Evolutionary conservation across 2,888 invertebrate genomes (phyloP), one percentile per base, ranked within the genome.

Genomic region (Ochropacha duplaris): DNA sequence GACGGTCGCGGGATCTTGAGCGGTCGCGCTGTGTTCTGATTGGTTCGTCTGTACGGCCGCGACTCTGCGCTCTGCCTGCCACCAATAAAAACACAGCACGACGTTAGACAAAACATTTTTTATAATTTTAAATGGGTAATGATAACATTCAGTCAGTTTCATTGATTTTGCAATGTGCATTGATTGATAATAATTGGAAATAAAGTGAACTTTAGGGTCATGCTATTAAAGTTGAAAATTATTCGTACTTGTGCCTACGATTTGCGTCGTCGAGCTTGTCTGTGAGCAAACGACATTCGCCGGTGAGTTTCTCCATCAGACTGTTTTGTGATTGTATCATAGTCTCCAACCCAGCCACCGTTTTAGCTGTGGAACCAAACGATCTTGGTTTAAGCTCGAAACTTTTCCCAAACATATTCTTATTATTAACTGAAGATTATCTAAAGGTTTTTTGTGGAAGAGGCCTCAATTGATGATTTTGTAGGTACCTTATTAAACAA

Each of bases 301-400:
- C 94, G 86, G 97, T 96, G 93, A 97, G 95, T 95, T 96, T 97
- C 94, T 97, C 97, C 96, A 97, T 96, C 95, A 97, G 96, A 95
- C 96, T 96, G 95, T 96, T 97, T 95, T 97, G 97, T 93, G 96
- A 96, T 93, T 96, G 96, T 94, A 97, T 95, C 96, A 97, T 96
- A 90, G 95, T 95, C 94, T 97, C 97, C 94, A 97, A 95, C 94
- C 96, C 97, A 94, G 95, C 95, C 93, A 97, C 97, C 87, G 96
- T 97, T 94, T 96, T 96, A 94, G 95, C 97, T 97, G 96, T 86
- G 90, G 88, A 90, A 90, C 86, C 91, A 90, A 90, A 91, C 85
- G 81, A 81, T 83, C 83, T 82, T 79, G 79, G 83, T 86, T 93
- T 95, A 94, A 87, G 68, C 65, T 68, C 64, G 55, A 52, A 54